A percentile compares a stretch with the other conserved stretches of the same genome.
Conservation (phyloP, 2,888 invertebrate genomes). For the Caenorhabditis auriculariae region DNA sequence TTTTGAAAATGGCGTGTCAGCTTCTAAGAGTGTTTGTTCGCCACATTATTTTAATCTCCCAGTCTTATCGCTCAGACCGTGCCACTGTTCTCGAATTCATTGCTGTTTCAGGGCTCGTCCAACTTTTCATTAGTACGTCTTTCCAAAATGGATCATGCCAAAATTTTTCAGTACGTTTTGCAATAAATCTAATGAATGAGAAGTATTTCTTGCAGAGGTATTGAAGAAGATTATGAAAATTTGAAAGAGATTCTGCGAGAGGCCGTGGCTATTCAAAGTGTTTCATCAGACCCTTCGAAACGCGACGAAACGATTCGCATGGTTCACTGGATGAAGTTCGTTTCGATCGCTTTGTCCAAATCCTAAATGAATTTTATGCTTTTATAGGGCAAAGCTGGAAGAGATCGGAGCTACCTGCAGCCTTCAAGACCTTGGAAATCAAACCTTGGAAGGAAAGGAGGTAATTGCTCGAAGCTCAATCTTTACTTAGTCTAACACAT, state of each 20-base stretch:
- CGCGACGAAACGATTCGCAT: conserved; percentile 81
- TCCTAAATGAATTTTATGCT: neutral
- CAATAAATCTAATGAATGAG: too few species aligned
- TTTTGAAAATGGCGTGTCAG: too few species aligned
- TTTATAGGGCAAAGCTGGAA: conserved; percentile 20
- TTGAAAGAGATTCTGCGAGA: conserved; percentile 63
- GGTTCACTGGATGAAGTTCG: conserved; percentile 75
- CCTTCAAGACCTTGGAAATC: conserved; percentile 38
- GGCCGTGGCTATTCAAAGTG: conserved; percentile 88
- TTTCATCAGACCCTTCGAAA: conserved; percentile 84
- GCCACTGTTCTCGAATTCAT: too few species aligned
- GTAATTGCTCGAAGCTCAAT: conserved; percentile 4
- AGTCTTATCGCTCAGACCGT: too few species aligned
- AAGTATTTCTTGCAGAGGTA: conserved; percentile 8
- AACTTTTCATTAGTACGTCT: too few species aligned
- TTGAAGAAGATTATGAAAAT: conserved; percentile 25
- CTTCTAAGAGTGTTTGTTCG: too few species aligned
- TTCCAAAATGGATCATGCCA: too few species aligned
- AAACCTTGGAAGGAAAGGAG: conserved; percentile 36
- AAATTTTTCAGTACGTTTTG: too few species aligned
- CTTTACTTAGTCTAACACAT: neutral
- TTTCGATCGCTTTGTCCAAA: neutral
- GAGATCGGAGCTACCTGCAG: conserved; percentile 25
- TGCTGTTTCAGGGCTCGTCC: too few species aligned
- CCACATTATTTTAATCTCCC: too few species aligned